Percentiles rank a stretch among this genome's conserved stretches.
phyloP scores from a whole-genome alignment of 1,140 invertebrate species.

The Bombus sibiricus region DNA sequence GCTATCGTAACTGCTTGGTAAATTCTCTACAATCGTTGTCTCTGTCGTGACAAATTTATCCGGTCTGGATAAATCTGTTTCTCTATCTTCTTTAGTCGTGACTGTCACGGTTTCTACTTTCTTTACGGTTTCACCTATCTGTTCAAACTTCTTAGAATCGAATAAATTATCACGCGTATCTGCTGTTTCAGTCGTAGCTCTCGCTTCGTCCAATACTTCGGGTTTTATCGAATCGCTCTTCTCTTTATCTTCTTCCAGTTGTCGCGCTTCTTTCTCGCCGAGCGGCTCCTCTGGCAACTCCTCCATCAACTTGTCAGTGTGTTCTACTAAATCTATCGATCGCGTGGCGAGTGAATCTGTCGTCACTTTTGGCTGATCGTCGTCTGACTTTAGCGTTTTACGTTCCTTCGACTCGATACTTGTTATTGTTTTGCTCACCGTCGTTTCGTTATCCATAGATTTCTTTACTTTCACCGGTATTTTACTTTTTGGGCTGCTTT shows the following conservation, averaged over 20 bases:
- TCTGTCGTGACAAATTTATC: background rate
- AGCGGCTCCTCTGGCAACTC: background rate
- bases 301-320: background rate
- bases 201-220: background rate
- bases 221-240: background rate
- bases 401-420: background rate
- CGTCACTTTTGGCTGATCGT: background rate
- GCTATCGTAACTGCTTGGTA: background rate
- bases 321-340: background rate
- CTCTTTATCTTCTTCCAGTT: background rate
- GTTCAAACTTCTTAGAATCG: too few species aligned
- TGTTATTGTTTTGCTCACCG: conserved; percentile 3
- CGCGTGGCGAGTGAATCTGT: background rate
- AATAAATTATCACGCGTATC: background rate
- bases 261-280: background rate
- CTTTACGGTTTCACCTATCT: conserved; percentile 34
- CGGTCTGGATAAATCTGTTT: background rate
- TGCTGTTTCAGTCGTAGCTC: background rate
- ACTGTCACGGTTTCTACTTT: background rate
- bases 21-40: background rate
- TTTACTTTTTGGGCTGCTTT: conserved; percentile 75
- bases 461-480: conserved; percentile 80
- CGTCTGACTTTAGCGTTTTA: background rate
- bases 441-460: conserved; percentile 51
- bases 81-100: too few species aligned